Conservation (phyloP, 2,888 invertebrate genomes). For the Empis livida region DNA sequence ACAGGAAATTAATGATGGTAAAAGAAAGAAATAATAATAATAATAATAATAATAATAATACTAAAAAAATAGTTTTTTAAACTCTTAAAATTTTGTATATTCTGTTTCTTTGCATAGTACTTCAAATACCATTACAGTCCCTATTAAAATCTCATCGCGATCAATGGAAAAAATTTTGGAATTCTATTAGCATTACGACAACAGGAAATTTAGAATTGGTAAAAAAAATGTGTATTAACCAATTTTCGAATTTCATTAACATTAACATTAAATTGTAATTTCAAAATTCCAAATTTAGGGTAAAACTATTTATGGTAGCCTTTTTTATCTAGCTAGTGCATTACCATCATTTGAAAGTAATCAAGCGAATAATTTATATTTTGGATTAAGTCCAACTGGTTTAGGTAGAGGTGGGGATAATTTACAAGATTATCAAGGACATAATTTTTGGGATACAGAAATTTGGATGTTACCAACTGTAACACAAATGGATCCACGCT, state of each 20-base stretch:
- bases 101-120: too few relatives aligned
- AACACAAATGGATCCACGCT: constrained; percentile 38
- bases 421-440: constrained; percentile 38
- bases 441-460: constrained; percentile 52
- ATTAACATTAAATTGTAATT: too few relatives aligned
- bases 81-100: too few relatives aligned
- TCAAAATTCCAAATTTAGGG: constrained; percentile 2
- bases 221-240: constrained; percentile 5
- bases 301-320: constrained; percentile 39
- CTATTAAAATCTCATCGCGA: constrained; percentile 37
- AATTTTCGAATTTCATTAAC: background rate
- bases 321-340: constrained; percentile 45
- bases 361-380: constrained; percentile 37
- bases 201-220: constrained; percentile 41
- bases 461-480: constrained; percentile 49
- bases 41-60: too few relatives aligned
- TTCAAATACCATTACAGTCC: constrained; percentile 23
- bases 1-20: constrained; percentile 29
- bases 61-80: too few relatives aligned
- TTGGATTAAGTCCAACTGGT: constrained; percentile 45
- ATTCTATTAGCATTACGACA: constrained; percentile 38
- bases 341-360: constrained; percentile 40
- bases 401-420: constrained; percentile 38
- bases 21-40: constrained; percentile 5
- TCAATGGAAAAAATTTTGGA: constrained; percentile 40